These are phyloP conservation scores for Poeciliopsis presidionis DNA, from an alignment of 2,797 vertebrate species.

Conservation along the genomic window DNA sequence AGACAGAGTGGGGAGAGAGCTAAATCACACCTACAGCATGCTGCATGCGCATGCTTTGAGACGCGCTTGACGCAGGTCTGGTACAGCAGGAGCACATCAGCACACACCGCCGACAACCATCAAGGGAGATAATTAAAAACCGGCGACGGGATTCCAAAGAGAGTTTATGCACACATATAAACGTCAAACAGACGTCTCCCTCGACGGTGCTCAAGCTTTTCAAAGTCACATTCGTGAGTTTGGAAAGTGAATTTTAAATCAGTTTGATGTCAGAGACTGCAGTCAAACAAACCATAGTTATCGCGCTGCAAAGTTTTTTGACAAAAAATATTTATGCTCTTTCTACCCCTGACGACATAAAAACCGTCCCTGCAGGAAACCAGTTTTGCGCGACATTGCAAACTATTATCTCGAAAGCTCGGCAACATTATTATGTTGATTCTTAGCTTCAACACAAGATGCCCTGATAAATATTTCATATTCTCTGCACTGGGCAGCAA, in stretches of 20 bases:
- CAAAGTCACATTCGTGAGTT: conserved; percentile 48
- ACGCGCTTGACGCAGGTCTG: conserved; percentile 41
- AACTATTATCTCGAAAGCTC: conserved; percentile 67
- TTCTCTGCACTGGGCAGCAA: conserved; percentile 70
- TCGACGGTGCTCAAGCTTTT: conserved; percentile 44
- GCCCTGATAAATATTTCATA: conserved; percentile 83
- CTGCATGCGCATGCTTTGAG: conserved; percentile 26
- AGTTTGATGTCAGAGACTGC: conserved; percentile 57
- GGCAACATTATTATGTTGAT: conserved; percentile 74
- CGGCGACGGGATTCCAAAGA: conserved; percentile 50
- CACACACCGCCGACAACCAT: conserved; percentile 57
- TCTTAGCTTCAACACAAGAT: conserved; percentile 69
- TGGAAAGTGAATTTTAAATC: conserved; percentile 55
- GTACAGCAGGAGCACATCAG: conserved; percentile 48
- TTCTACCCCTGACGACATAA: conserved; percentile 41
- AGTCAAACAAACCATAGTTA: conserved; percentile 55
- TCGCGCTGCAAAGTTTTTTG: conserved; percentile 50
- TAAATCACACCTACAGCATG: conserved; percentile 40
- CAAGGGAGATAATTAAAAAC: conserved; percentile 74
- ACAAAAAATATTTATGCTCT: conserved; percentile 59
- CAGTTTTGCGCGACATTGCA: conserved; percentile 67
- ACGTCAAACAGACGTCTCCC: conserved; percentile 31
- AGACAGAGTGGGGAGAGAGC: conserved; percentile 47
- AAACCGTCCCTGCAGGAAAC: conserved; percentile 51
- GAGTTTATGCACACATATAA: conserved; percentile 48